Base-by-base conservation (phyloP, 2,888 invertebrate species). In the Phyto melanocephala region DNA sequence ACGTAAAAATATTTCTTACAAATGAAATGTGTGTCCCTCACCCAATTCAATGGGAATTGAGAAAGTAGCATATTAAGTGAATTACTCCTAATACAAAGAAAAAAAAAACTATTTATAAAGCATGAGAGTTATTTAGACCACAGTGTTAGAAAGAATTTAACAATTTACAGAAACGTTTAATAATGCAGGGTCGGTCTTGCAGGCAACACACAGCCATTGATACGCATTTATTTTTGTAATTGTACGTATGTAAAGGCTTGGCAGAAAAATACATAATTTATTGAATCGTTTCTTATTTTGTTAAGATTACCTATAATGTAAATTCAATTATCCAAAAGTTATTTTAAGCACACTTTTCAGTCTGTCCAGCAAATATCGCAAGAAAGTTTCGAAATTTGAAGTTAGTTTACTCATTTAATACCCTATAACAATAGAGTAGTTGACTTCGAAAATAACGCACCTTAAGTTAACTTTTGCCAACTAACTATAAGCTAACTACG, bases 11-110 rank as follows among this genome's bases (percentile, higher is more conserved):
- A 10, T 35, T 33, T 35, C 8, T 33, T 24, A 28, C 28, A 24
- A 54, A 2, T 35, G 10, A 17, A 45, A 63, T 63, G 28, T 28
- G 42, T 22, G 62, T 42, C 28, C 45, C 28, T 63, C 62, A 63
- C 45, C 45, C 28, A 63, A 28, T 63, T 63, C 28, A 45, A 63
- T 28, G 45, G 17, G 62, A 45, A 63, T 63, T 63, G 28, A 45
- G 62, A 63, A 63, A 63, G 42, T 45, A 28, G 45, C 62, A 63
- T 63, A 45, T 45, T 28, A 45, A 28, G 11, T 1, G 11, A 45
- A 24, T 63, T 63, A 42, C 15, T 42, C 24, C 20, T 6, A 42
- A n/a, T 42, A 6, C 42, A 63, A 8, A 45, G 17, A 13, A n/a
- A 62, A 6, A 63, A 63, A 8, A 45, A 35, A 13, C 22, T 56